These are phyloP conservation scores for Carcina quercana DNA, from an alignment of 2,888 invertebrate species.

Conservation along the genomic window DNA sequence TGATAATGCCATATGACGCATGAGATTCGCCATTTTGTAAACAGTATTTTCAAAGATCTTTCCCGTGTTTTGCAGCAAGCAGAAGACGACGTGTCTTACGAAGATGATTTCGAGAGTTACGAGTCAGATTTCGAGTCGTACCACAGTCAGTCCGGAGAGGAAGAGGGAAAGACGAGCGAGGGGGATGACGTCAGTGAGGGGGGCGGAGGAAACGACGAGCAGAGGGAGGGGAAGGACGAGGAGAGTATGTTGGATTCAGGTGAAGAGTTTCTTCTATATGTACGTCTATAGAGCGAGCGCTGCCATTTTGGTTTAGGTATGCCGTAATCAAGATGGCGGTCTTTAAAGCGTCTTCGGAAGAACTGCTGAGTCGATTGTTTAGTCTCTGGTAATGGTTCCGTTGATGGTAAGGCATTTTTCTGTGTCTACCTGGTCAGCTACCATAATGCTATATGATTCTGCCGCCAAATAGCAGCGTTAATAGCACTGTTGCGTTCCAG, in stretches of 20 bases:
- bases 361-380: too few species aligned
- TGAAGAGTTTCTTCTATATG: too few species aligned
- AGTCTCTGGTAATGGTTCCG: too few species aligned
- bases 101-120: conserved; percentile 70
- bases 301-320: too few species aligned
- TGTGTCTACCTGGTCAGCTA: too few species aligned
- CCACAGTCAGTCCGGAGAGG: conserved; percentile 28
- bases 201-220: conserved; percentile 2
- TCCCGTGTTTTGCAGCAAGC: conserved; percentile 20
- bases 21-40: background rate
- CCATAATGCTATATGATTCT: too few species aligned
- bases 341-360: too few species aligned
- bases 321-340: too few species aligned
- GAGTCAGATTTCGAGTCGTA: conserved; percentile 68
- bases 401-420: too few species aligned
- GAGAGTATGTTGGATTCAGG: conserved; percentile 65
- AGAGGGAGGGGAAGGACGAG: conserved; percentile 39
- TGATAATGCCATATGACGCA: background rate
- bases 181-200: background rate
- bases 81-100: conserved; percentile 59
- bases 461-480: too few species aligned
- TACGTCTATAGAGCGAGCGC: too few species aligned
- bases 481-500: too few species aligned
- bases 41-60: background rate
- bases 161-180: conserved; percentile 2